A percentile compares a stretch with the other conserved stretches of the same genome.
These are phyloP conservation scores for Orussus abietinus DNA, from an alignment of 1,140 invertebrate genomes.

Conservation along the genomic window DNA sequence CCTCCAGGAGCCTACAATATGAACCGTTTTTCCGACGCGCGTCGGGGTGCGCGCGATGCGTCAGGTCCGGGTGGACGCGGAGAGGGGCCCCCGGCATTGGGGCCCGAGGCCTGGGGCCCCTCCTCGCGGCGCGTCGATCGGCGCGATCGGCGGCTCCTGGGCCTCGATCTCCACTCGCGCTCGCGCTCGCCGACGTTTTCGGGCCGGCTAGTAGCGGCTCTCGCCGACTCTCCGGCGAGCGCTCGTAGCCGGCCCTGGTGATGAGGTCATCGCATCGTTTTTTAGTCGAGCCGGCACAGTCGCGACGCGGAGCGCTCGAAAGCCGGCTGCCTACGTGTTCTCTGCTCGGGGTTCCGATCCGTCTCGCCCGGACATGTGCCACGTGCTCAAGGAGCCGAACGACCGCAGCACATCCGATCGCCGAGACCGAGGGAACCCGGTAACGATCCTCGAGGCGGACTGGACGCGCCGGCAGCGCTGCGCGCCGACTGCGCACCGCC, in stretches of 20 bases:
- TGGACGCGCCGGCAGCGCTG: no score
- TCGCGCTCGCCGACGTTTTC: constrained; percentile 46
- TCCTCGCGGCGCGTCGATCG: no score
- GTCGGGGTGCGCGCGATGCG: no score
- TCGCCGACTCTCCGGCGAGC: constrained; percentile 20
- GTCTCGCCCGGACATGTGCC: constrained; percentile 25
- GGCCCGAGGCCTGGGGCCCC: no score
- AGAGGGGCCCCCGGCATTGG: no score
- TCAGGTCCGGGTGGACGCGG: no score
- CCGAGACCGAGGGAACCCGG: constrained; percentile 11
- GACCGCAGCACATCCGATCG: constrained; percentile 9
- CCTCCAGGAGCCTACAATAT: no score
- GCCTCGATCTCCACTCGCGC: no score
- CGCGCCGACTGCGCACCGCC: constrained; percentile 1
- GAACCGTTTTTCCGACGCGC: no score
- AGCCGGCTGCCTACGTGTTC: constrained; percentile 29
- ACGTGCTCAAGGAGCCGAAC: constrained; percentile 23
- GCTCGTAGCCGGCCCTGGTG: constrained; percentile 34
- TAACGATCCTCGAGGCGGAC: no score
- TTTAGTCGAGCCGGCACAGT: constrained; percentile 39
- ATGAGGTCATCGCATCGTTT: constrained; percentile 48
- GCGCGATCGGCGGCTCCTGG: no score
- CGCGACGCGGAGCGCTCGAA: constrained; percentile 38
- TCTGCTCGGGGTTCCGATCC: constrained; percentile 16
- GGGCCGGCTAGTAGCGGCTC: constrained; percentile 39